Base-by-base conservation (phyloP, 2,888 invertebrate species). In the Tetragonula carbonaria region DNA sequence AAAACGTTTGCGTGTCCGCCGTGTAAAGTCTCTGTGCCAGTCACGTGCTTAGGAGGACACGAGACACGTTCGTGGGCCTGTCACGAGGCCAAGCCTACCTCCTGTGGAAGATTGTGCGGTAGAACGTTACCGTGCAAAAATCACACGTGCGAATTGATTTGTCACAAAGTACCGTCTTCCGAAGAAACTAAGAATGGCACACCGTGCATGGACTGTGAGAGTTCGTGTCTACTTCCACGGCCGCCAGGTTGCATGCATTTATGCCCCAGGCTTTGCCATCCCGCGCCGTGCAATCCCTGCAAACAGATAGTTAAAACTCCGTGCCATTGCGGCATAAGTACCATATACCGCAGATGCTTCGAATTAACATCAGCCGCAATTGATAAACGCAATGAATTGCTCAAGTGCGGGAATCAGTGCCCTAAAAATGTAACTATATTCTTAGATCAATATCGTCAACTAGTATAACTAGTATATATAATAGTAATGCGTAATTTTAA, bases 311-410 rank as follows among this genome's bases (percentile, higher is more conserved):
- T 97, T 50, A 95, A 97, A 91, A 93, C 97, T 72, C 95, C 96
- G 57, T 99, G 99, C 90, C 98, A 98, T 93, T 99, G 99, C 93
- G 97, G 97, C 0, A 95, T 98, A 8, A 97, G 96, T 76, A 96
- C 97, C 86, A 95, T 97, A 5, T 97, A 97, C 91, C 95, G 98
- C 76, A 96, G 96, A 53, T 99, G 99, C 92, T 95, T 95, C 57
- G 96, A 97, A 89, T 96, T 97, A 93, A 95, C 96, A 0, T 93
- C 95, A 3, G 95, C 96, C 21, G 95, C 95, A 70, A 94, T 94
- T 72, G 92, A 93, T 59, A 94, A 93, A 74, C 94, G 95, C 59
- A 95, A 95, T 71, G 93, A 93, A 86, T 91, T 95, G 82, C 94
- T 93, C 67, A 95, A 95, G 78, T 99, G 99, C 93, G 97, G 97